Percentiles rank a stretch among this genome's conserved stretches.
These are phyloP conservation scores for Crocidura indochinensis DNA, from an alignment of 2,797 vertebrate species.

Conservation along the genomic window DNA sequence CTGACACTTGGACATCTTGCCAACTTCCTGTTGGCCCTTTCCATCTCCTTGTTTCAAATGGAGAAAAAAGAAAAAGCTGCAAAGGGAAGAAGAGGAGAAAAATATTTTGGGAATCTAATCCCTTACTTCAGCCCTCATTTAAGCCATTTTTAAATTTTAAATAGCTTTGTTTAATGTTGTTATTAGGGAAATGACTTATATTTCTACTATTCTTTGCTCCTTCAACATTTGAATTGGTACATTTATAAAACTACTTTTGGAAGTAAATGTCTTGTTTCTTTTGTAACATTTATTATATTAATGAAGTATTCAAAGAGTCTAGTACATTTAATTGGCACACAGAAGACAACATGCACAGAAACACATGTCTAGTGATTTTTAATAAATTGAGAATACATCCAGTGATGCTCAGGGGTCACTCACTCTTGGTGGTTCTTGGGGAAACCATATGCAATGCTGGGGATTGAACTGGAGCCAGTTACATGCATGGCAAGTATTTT, in stretches of 20 bases:
- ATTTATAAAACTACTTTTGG: background rate
- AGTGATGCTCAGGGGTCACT: too few species aligned
- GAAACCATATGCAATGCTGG: too few species aligned
- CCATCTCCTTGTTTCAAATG: background rate
- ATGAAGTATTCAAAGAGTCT: conserved; percentile 40
- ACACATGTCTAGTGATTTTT: background rate
- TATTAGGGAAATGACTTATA: background rate
- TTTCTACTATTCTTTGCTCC: background rate
- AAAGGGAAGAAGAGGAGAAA: background rate
- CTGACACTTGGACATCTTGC: background rate
- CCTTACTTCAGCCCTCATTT: background rate
- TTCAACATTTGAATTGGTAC: conserved; percentile 18
- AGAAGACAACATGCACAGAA: background rate
- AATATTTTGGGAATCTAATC: background rate
- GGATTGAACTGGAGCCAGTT: too few species aligned
- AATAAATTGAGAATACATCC: too few species aligned
- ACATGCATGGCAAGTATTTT: too few species aligned
- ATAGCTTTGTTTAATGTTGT: conserved; percentile 24
- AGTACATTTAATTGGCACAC: background rate
- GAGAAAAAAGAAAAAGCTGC: background rate
- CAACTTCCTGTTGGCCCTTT: background rate
- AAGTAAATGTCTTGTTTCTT: conserved; percentile 30
- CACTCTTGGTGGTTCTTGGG: too few species aligned
- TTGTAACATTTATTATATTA: conserved; percentile 30
- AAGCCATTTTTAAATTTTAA: conserved; percentile 51